Evolutionary conservation across 2,797 vertebrate species (phyloP).

Genomic region (Hafferia zeledoni): DNA sequence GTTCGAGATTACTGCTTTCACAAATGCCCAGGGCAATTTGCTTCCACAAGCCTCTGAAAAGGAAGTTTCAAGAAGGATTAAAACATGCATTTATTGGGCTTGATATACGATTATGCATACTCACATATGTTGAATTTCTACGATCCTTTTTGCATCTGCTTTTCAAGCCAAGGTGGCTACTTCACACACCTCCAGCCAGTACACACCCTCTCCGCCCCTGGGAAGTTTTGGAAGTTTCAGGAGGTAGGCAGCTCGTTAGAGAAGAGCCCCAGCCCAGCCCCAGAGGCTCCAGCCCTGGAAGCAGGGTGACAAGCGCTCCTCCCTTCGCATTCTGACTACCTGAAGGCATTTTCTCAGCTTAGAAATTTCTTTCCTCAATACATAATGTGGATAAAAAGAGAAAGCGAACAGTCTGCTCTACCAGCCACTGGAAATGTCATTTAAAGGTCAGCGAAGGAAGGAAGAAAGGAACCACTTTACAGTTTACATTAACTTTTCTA

Average conservation of each 20-base stretch:
- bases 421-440: constrained; percentile 47
- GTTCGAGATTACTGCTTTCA: background rate
- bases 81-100: background rate
- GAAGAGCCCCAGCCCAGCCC: background rate
- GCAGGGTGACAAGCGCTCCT: background rate
- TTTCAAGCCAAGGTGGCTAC: background rate
- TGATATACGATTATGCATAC: background rate
- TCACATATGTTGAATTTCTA: background rate
- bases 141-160: background rate
- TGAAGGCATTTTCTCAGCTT: background rate
- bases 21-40: background rate
- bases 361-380: background rate
- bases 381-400: background rate
- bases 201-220: background rate
- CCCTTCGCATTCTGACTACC: background rate
- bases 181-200: background rate
- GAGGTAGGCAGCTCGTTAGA: background rate
- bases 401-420: background rate
- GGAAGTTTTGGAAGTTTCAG: constrained; percentile 32
- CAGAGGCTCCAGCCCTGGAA: background rate
- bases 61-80: constrained; percentile 6
- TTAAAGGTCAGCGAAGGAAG: constrained; percentile 53
- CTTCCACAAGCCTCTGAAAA: background rate
- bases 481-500: constrained; percentile 40
- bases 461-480: background rate